phyloP scores from a whole-genome alignment of 2,888 invertebrate genomes.

The Lumbricus terrestris region DNA sequence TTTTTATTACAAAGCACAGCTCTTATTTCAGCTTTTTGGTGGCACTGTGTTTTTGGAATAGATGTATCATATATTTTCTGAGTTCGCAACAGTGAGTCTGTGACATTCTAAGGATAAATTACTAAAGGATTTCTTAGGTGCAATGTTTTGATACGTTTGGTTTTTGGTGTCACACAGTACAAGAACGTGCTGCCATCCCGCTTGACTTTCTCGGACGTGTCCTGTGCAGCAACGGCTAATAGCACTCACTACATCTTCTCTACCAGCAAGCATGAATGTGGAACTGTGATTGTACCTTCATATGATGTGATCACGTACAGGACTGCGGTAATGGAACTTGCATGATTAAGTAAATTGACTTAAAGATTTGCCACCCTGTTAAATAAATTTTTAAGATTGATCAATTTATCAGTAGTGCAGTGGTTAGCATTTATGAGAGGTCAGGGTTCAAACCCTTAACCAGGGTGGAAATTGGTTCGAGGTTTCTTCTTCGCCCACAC shows the following conservation, averaged over 20 bases:
- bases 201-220: not conserved
- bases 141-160: not conserved
- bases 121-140: not conserved
- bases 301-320: not conserved
- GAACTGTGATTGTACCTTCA: not conserved
- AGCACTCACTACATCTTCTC: constrained; percentile 10
- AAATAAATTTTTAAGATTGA: not conserved
- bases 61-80: too few relatives aligned
- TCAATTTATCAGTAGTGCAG: not conserved
- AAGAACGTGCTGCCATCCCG: not conserved
- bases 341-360: not conserved
- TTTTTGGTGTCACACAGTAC: not conserved
- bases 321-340: constrained; percentile 5
- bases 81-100: too few relatives aligned
- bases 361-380: not conserved
- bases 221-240: not conserved
- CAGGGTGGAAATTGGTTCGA: too few relatives aligned
- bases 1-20: too few relatives aligned
- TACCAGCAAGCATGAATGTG: not conserved
- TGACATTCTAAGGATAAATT: not conserved
- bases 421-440: too few relatives aligned
- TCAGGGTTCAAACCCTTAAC: too few relatives aligned
- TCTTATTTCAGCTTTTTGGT: too few relatives aligned
- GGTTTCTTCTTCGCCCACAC: too few relatives aligned
- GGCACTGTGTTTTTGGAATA: too few relatives aligned